phyloP scores from a whole-genome alignment of 2,888 invertebrate genomes.

The Lacanobia wlatinum region DNA sequence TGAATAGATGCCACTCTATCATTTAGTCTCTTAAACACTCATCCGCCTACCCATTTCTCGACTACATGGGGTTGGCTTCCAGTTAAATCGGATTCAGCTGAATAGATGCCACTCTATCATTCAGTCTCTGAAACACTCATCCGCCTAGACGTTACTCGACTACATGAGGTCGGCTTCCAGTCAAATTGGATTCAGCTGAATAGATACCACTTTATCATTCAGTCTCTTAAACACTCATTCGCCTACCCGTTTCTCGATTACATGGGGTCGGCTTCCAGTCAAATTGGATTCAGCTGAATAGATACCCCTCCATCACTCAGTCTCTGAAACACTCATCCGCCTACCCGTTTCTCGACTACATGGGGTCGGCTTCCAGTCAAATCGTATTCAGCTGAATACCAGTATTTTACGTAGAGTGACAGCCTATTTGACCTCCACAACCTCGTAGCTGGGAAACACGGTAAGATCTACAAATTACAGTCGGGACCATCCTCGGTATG shows the following conservation, averaged over 20 bases:
- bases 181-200: not conserved
- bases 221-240: no score
- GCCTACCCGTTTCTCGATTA: no score
- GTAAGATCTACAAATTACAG: no score
- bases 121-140: no score
- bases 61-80: not conserved
- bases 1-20: not conserved
- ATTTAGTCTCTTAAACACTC: no score
- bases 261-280: not conserved
- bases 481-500: no score
- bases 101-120: not conserved
- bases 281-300: not conserved
- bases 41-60: no score
- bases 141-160: no score
- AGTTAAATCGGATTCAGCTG: not conserved
- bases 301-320: not conserved
- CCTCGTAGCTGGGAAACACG: no score
- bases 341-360: no score
- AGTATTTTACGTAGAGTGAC: not conserved
- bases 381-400: not conserved
- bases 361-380: not conserved
- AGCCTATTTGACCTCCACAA: no score
- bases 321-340: no score
- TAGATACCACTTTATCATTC: not conserved
- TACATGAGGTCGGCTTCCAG: not conserved